These are phyloP conservation scores for Chamaea fasciata DNA, from an alignment of 2,113 vertebrate genomes.

Conservation along the genomic window DNA sequence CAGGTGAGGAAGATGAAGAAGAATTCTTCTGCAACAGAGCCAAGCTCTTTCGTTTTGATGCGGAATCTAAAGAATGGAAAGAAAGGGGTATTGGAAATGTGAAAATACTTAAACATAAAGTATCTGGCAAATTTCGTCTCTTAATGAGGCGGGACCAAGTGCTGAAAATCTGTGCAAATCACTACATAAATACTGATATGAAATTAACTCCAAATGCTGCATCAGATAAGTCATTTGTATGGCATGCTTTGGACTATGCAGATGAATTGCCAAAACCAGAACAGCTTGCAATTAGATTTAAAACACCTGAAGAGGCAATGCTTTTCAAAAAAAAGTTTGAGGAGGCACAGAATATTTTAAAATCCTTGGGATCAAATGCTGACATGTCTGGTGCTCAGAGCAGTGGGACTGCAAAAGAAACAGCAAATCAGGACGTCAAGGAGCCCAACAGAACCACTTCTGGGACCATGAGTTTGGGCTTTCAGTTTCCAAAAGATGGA, in stretches of 20 bases:
- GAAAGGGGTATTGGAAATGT: conserved; percentile 92
- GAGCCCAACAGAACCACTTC: conserved; percentile 43
- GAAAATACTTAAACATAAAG: conserved; percentile 92
- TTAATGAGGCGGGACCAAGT: conserved; percentile 97
- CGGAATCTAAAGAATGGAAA: conserved; percentile 94
- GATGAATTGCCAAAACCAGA: conserved; percentile 90
- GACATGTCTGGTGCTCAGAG: background rate
- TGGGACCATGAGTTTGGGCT: conserved; percentile 63
- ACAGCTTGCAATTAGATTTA: conserved; percentile 94
- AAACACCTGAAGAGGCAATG: conserved; percentile 91
- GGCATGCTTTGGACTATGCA: conserved; percentile 95
- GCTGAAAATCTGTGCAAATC: conserved; percentile 97
- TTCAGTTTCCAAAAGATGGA: conserved; percentile 78
- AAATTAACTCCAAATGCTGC: conserved; percentile 86
- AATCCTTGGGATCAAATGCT: conserved; percentile 38
- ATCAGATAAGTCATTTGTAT: conserved; percentile 95
- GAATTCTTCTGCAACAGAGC: conserved; percentile 94
- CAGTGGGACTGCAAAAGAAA: conserved; percentile 41
- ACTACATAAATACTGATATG: conserved; percentile 94
- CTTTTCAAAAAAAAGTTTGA: conserved; percentile 93
- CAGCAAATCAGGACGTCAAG: conserved; percentile 24
- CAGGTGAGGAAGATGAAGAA: conserved; percentile 96
- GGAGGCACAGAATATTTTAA: conserved; percentile 82
- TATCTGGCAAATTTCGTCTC: conserved; percentile 90
- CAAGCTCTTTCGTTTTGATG: conserved; percentile 92